Evolutionary conservation across 2,888 invertebrate species (phyloP), one percentile per base, ranked within the genome.

Genomic region (Hyles lineata): DNA sequence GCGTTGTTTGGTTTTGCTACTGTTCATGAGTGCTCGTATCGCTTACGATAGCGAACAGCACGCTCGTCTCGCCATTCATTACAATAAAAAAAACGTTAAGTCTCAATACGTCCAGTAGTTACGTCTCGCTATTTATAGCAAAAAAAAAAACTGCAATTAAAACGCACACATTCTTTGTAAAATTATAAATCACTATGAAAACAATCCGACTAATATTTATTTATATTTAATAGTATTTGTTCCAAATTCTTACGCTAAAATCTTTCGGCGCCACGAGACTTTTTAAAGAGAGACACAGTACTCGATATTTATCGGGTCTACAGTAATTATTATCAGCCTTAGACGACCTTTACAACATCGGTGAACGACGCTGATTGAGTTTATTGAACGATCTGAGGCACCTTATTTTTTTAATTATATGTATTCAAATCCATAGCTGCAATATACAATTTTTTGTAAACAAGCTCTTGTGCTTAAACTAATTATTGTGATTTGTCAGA

Each of bases 281-380:
- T 50, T 50, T 21, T 11, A 43, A 67, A n/a, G 43, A 21, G 43
- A 67, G 21, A 2, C 32, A 32, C 11, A 35, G 43, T 67, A 7
- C 21, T 50, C 67, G 0, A 15, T 67, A 43, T 67, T 43, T 67
- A 67, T 67, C 63, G 43, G 43, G 7, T 67, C 23, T 6, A 43
- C 67, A 23, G 43, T 67, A 67, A 67, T 23, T 35, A 35, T 29
- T 63, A 35, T 63, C 21, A 35, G 21, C 21, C 35, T 62, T 23
- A 50, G 67, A 67, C 67, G 67, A 67, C 43, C 67, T 67, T 67
- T 21, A 21, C 23, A 67, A 43, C 67, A 67, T 43, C 21, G 35
- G 67, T 43, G 17, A 23, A 43, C 67, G 43, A 67, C 0, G 21
- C 17, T 67, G 23, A 67, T 67, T 15, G 15, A 43, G 67, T 67